Conservation (phyloP, 2,797 vertebrate species). For the Orestias chungarensis region DNA sequence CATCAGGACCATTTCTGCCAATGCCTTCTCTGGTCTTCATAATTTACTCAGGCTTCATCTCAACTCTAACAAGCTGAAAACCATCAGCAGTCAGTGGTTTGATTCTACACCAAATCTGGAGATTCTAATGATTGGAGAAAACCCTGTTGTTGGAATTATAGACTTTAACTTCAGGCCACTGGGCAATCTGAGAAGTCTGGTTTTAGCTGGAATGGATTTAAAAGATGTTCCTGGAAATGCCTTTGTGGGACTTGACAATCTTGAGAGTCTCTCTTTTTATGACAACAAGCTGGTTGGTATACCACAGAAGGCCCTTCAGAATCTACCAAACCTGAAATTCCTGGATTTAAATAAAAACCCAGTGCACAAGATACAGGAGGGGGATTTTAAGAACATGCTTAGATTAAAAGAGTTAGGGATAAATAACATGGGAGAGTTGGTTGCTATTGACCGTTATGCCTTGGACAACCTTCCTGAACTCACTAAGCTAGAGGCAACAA, state of each 20-base stretch:
- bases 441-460: slow-evolving; percentile 90
- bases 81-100: slow-evolving; percentile 95
- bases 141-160: slow-evolving; percentile 91
- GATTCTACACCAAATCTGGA: slow-evolving; percentile 94
- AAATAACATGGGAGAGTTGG: slow-evolving; percentile 95
- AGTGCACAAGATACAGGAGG: slow-evolving; percentile 92
- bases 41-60: slow-evolving; percentile 93
- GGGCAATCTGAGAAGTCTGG: slow-evolving; percentile 89
- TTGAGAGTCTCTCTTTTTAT: slow-evolving; percentile 96
- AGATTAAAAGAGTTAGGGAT: slow-evolving; percentile 94
- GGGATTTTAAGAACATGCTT: slow-evolving; percentile 96
- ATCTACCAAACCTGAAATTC: slow-evolving; percentile 95
- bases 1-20: slow-evolving; percentile 89
- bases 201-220: slow-evolving; percentile 96
- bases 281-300: slow-evolving; percentile 91
- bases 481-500: slow-evolving; percentile 96
- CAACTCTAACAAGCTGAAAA: slow-evolving; percentile 92
- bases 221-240: slow-evolving; percentile 93
- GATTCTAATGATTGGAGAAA: slow-evolving; percentile 98
- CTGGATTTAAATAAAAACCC: slow-evolving; percentile 98
- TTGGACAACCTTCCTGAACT: slow-evolving; percentile 96
- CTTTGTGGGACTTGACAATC: slow-evolving; percentile 92
- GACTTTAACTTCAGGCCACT: slow-evolving; percentile 96
- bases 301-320: slow-evolving; percentile 92
- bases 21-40: slow-evolving; percentile 91